Evolutionary conservation across 2,888 invertebrate species (phyloP).

Genomic region (Teinopalpus imperialis): DNA sequence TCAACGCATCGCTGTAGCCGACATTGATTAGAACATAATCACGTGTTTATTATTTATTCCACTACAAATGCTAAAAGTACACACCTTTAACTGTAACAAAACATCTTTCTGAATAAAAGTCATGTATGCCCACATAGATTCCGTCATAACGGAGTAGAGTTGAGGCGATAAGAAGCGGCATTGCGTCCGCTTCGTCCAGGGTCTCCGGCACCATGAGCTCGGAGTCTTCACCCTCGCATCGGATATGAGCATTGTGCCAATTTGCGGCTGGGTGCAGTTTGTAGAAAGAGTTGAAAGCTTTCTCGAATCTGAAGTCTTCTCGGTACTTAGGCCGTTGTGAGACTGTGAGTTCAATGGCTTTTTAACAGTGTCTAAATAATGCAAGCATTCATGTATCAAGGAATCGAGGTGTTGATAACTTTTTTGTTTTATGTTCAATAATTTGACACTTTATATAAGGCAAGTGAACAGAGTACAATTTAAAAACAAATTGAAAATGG

Average conservation of each 20-base stretch:
- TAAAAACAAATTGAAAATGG: no score
- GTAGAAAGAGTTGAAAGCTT: conserved; percentile 49
- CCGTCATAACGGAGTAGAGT: conserved; percentile 42
- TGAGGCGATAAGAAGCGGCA: conserved; percentile 42
- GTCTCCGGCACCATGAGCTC: conserved; percentile 45
- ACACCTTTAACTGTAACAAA: conserved; percentile 48
- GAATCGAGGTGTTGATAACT: no score
- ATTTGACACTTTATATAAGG: no score
- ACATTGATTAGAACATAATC: no score
- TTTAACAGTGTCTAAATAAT: no score
- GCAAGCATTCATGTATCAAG: no score
- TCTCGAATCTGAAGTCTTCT: conserved; percentile 49
- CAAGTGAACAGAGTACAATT: no score
- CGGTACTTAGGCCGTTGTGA: conserved; percentile 46
- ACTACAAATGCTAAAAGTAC: conserved; percentile 21
- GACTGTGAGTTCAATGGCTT: conserved; percentile 28
- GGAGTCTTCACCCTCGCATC: conserved; percentile 49
- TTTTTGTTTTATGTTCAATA: no score
- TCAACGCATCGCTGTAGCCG: no score
- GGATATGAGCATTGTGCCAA: conserved; percentile 45
- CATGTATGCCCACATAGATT: conserved; percentile 49
- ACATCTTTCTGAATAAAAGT: conserved; percentile 47
- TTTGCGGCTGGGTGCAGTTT: conserved; percentile 43
- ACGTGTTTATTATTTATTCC: no score
- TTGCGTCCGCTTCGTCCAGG: conserved; percentile 49